Base-by-base conservation (phyloP, 2,113 vertebrate genomes). In the Pterophyllum scalare region DNA sequence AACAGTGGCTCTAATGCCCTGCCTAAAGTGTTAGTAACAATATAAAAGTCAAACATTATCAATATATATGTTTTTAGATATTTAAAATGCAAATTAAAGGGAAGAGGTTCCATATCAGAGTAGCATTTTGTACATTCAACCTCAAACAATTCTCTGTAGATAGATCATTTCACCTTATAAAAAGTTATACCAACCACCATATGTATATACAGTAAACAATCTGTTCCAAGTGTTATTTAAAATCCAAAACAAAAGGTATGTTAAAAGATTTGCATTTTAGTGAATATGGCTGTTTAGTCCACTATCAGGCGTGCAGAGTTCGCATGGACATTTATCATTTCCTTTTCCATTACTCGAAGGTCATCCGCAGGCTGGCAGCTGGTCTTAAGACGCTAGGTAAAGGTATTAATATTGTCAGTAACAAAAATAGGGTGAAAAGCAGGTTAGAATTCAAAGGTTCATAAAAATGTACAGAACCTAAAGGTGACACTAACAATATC, bases 351-450 rank as follows among this genome's bases (percentile, higher is more conserved):
- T 70, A 86, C 65, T 61, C 80, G 81, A 60, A 92, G 91, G 52
- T 94, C 92, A 35, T 75, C 80, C 59, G 89, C 87, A 60, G 93
- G 83, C 60, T 59, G 80, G 64, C 75, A 84, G 72, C 59, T 81
- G 26, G 59, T 22, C 77, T 92, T 93, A 40, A 95, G 28, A 56
- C 92, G 90, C 94, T 94, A 56, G 5, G 14, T 19, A 70, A 86
- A 88, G 43, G 24, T 24, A 58, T 75, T 22, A 12, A 59, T 33
- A 38, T 46, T 9, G 24, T 77, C 24, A 82, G 17, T 72, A 52
- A 52, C 49, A 17, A 6, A 49, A 52, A 49, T 35, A 70, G 22
- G 20, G 20, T n/a, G 43, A 13, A 46, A 40, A 15, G 43, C 15
- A 49, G 46, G 4, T 49, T 49, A 17, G 46, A 17, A 15, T 49